Conservation (phyloP, 1,140 invertebrate species). For the Drosophila mayri region DNA sequence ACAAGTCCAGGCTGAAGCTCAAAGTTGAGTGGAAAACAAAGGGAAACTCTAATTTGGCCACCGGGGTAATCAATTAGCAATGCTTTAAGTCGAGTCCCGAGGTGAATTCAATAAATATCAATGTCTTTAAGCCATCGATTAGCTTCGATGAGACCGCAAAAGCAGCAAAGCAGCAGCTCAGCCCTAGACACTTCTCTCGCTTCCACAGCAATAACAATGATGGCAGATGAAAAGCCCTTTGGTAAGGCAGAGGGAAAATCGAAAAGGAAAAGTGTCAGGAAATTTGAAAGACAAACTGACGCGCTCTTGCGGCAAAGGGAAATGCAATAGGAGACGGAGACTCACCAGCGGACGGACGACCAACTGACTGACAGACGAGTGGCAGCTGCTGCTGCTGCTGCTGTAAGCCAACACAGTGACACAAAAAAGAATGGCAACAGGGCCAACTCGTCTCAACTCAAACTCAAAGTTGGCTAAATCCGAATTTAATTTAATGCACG, state of each 20-base stretch:
- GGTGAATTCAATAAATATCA: conserved; percentile 26
- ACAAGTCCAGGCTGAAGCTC: conserved; percentile 13
- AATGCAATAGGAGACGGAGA: conserved; percentile 50
- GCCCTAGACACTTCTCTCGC: conserved; percentile 9
- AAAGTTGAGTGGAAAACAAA: conserved; percentile 54
- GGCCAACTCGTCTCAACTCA: conserved; percentile 25
- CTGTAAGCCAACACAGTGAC: conserved; percentile 56
- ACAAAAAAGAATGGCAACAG: conserved; percentile 64
- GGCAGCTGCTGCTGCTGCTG: conserved; percentile 52
- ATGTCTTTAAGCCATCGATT: conserved; percentile 55
- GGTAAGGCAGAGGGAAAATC: conserved; percentile 34
- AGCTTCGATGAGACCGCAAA: conserved; percentile 24
- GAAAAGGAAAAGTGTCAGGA: conserved; percentile 55
- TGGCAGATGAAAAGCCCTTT: conserved; percentile 16
- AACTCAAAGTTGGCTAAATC: conserved; percentile 77
- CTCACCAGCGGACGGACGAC: conserved; percentile 13
- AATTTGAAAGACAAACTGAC: conserved; percentile 71
- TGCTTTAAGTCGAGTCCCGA: conserved; percentile 16
- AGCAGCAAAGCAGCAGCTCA: conserved; percentile 15
- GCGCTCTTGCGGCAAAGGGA: conserved; percentile 58
- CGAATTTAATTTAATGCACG: conserved; percentile 83
- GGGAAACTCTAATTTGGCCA: conserved; percentile 30
- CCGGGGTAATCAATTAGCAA: conserved; percentile 38
- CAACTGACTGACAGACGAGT: conserved; percentile 54
- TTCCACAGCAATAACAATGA: conserved; percentile 27